Conservation (phyloP, 2,888 invertebrate genomes). For the Latrodectus hesperus region DNA sequence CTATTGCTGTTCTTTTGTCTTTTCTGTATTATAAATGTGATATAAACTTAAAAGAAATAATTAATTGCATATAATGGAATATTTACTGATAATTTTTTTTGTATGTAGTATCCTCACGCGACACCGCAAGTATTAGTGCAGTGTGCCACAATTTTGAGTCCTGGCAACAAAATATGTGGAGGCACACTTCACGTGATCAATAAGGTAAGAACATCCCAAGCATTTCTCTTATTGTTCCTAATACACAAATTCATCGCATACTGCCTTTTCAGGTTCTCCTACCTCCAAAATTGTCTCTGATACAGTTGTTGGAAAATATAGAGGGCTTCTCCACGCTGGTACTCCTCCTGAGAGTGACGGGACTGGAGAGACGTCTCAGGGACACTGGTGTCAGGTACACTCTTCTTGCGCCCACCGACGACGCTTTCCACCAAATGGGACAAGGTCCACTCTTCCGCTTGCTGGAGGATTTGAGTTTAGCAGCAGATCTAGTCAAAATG, state of each 20-base stretch:
- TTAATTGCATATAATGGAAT: too few relatives aligned
- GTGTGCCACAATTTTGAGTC: conserved; percentile 80
- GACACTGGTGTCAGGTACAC: conserved; percentile 77
- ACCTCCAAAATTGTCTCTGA: conserved; percentile 77
- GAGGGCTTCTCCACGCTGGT: conserved; percentile 77
- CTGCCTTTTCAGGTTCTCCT: conserved; percentile 71
- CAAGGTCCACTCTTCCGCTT: conserved; percentile 76
- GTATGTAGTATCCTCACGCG: conserved; percentile 44
- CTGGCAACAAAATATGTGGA: conserved; percentile 82
- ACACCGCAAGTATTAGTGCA: conserved; percentile 80
- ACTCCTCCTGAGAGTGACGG: conserved; percentile 74
- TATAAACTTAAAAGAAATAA: too few relatives aligned
- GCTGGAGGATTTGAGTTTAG: conserved; percentile 76
- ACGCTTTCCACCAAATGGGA: conserved; percentile 78
- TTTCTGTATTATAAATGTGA: too few relatives aligned
- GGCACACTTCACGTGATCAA: conserved; percentile 82
- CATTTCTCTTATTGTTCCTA: background rate
- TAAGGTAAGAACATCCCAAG: conserved; percentile 72
- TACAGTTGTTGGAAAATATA: conserved; percentile 77
- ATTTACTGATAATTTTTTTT: background rate
- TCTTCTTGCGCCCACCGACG: conserved; percentile 79
- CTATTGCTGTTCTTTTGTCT: too few relatives aligned
- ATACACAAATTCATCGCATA: background rate
- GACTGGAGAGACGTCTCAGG: conserved; percentile 73
- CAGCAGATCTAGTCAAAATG: conserved; percentile 77